These are phyloP conservation scores for Rachycentron canadum DNA, from an alignment of 2,797 vertebrate genomes.

Conservation along the genomic window DNA sequence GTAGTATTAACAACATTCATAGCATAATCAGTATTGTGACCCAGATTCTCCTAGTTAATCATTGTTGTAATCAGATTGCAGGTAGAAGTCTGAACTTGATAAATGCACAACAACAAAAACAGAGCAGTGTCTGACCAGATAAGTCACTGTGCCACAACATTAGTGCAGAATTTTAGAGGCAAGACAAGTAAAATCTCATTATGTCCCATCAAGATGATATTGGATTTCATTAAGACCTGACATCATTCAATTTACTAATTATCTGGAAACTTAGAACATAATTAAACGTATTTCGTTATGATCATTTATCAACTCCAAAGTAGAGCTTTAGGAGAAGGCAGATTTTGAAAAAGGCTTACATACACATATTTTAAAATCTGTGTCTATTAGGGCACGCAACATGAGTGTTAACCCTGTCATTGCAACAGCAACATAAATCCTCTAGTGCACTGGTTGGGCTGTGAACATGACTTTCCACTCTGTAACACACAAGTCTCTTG, in stretches of 20 bases:
- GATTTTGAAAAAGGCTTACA: slow-evolving; percentile 20
- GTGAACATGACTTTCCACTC: slow-evolving; percentile 69
- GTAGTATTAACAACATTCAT: background rate
- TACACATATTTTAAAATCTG: slow-evolving; percentile 36
- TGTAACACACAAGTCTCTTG: slow-evolving; percentile 46
- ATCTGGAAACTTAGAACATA: background rate
- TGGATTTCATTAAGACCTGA: background rate
- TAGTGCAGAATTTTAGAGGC: background rate
- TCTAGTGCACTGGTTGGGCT: slow-evolving; percentile 24
- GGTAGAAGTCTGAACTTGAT: slow-evolving; percentile 31
- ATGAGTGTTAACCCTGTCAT: slow-evolving; percentile 34
- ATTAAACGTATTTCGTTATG: background rate
- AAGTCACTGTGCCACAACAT: slow-evolving; percentile 15
- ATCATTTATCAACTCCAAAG: background rate
- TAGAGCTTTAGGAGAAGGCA: slow-evolving; percentile 27
- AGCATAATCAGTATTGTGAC: slow-evolving; percentile 1
- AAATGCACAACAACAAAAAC: slow-evolving; percentile 31
- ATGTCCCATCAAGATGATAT: background rate
- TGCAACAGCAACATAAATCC: slow-evolving; percentile 53
- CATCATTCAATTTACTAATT: background rate
- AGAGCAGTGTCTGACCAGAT: slow-evolving; percentile 8
- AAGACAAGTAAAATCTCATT: background rate
- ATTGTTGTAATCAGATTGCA: slow-evolving; percentile 10
- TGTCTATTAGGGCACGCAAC: slow-evolving; percentile 36
- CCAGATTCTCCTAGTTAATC: slow-evolving; percentile 4